Percentiles rank a stretch among this genome's conserved stretches.
Conservation (phyloP, 2,888 invertebrate genomes). For the Argynnis bischoffii region DNA sequence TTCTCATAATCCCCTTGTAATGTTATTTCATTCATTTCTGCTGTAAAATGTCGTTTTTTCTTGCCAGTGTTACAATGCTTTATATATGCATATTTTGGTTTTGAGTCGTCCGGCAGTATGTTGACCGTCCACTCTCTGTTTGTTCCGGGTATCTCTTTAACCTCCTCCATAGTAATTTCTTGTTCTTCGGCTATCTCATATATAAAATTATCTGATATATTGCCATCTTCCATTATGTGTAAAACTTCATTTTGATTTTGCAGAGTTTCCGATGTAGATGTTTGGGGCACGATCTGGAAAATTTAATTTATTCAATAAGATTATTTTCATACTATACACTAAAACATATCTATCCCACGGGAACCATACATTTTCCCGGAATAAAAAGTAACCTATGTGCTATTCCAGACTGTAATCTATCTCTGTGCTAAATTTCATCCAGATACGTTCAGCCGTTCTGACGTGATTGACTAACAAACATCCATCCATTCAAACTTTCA, state of each 20-base stretch:
- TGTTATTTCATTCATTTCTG: constrained; percentile 71
- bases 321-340: too few species aligned
- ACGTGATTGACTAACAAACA: too few species aligned
- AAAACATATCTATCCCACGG: too few species aligned
- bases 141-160: constrained; percentile 61
- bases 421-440: too few species aligned
- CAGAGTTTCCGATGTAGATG: constrained; percentile 45
- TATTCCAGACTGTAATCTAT: too few species aligned
- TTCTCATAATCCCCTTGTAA: constrained; percentile 74
- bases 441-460: too few species aligned
- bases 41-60: constrained; percentile 72
- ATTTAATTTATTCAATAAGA: too few species aligned
- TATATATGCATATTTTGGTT: constrained; percentile 73
- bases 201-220: constrained; percentile 69
- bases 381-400: too few species aligned
- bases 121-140: constrained; percentile 73
- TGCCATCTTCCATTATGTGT: constrained; percentile 63
- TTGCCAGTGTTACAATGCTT: constrained; percentile 71
- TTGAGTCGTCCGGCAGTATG: constrained; percentile 63
- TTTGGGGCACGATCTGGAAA: constrained; percentile 66
- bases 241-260: constrained; percentile 53
- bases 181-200: constrained; percentile 78
- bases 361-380: too few species aligned
- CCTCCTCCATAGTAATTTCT: constrained; percentile 75
- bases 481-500: too few species aligned